phyloP scores from a whole-genome alignment of 2,888 invertebrate genomes.

The Sinelater perroti region DNA sequence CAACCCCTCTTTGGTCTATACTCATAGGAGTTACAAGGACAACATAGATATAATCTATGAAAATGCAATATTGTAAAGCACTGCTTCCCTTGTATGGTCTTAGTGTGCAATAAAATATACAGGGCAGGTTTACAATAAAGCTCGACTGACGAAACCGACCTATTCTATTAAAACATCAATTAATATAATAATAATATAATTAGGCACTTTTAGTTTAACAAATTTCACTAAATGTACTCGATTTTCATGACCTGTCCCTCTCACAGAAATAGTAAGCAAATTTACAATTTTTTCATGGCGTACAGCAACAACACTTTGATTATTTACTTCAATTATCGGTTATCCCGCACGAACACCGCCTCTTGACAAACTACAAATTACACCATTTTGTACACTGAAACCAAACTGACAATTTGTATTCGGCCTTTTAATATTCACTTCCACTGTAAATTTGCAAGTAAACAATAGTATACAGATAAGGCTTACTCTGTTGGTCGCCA shows the following conservation, averaged over 20 bases:
- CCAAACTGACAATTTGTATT: slow-evolving; percentile 99
- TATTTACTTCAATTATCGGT: slow-evolving; percentile 99
- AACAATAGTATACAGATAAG: slow-evolving; percentile 97
- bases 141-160: slow-evolving; percentile 52
- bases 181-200: slow-evolving; percentile 63
- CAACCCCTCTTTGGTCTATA: slow-evolving; percentile 57
- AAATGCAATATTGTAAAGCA: slow-evolving; percentile 51
- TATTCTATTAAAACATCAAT: slow-evolving; percentile 43
- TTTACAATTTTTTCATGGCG: slow-evolving; percentile 99
- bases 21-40: slow-evolving; percentile 57
- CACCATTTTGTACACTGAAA: slow-evolving; percentile 99
- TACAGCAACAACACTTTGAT: slow-evolving; percentile 99
- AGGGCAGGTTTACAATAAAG: slow-evolving; percentile 60
- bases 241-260: slow-evolving; percentile 99
- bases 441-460: slow-evolving; percentile 98
- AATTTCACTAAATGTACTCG: slow-evolving; percentile 89
- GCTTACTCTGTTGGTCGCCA: slow-evolving; percentile 98
- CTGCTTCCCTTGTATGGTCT: slow-evolving; percentile 60
- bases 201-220: slow-evolving; percentile 70
- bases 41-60: slow-evolving; percentile 59
- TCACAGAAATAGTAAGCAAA: slow-evolving; percentile 97
- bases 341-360: slow-evolving; percentile 99
- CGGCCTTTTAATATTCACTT: slow-evolving; percentile 98
- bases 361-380: slow-evolving; percentile 96
- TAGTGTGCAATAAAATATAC: slow-evolving; percentile 59